Evolutionary conservation across 2,888 invertebrate genomes (phyloP), one percentile per base, ranked within the genome.

Genomic region (Chaitophorus viminalis): DNA sequence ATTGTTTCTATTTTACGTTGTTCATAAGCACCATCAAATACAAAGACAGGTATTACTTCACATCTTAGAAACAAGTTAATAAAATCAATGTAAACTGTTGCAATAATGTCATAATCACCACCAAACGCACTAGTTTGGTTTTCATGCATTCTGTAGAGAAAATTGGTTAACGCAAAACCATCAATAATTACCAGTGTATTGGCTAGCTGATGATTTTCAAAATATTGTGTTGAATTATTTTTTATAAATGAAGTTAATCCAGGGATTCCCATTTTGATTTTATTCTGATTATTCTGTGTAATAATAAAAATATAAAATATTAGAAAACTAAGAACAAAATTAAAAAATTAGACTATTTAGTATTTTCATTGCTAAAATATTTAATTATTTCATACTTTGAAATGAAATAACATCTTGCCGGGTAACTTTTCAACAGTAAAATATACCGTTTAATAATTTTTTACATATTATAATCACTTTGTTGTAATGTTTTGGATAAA

Each of bases 241-340:
- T 94, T 93, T 89, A 97, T 94, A 90, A 94, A 97, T 0, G 96
- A 95, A 25, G 97, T 96, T 89, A 98, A 92, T 70, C 98, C 98
- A 86, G 94, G 93, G 11, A 98, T 95, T 18, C 98, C 98, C 98
- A 98, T 96, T 89, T 90, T 60, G 21, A 25, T 60, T 79, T 77
- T 83, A 14, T 68, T 70, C 14, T 70, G 31, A 70, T 29, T 68
- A 29, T 68, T n/a, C 68, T 68, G 29, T 29, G 14, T 46, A 46
- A 46, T 46, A 65, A n/a, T 6, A 65, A 70, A 70, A 70, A 70
- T 31, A 70, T 1, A 70, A 17, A n/a, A 29, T 68, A 68, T 68
- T 60, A 29, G 68, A 70, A 14, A 70, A 31, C 11, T 46, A 46
- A 14, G 5, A 70, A 60, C 31, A 70, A 14, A 70, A 70, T 29